Evolutionary conservation across 2,888 invertebrate genomes (phyloP).

Genomic region (Podotricha telesiphe): DNA sequence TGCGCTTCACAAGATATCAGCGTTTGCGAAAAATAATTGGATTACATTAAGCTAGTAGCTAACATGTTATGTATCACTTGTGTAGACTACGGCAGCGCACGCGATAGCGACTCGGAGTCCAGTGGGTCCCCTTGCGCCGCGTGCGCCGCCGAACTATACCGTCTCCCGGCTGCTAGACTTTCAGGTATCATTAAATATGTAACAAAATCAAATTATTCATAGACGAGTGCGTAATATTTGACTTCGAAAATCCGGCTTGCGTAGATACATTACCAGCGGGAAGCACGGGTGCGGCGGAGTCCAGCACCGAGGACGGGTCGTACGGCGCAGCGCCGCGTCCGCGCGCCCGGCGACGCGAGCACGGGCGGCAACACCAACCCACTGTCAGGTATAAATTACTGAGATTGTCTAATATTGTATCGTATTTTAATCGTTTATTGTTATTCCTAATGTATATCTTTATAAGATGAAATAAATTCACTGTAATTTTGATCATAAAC

Average conservation of each 20-base stretch:
- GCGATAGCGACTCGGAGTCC: constrained; percentile 71
- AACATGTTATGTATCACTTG: not conserved
- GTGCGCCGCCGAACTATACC: constrained; percentile 65
- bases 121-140: constrained; percentile 75
- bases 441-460: not conserved
- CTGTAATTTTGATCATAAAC: not conserved
- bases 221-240: not conserved
- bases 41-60: not conserved
- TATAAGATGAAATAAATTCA: not conserved
- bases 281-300: constrained; percentile 52
- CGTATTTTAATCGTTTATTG: too few relatives aligned
- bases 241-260: too few relatives aligned
- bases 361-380: constrained; percentile 50
- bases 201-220: not conserved
- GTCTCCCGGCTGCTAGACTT: constrained; percentile 59
- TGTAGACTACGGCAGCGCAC: constrained; percentile 55
- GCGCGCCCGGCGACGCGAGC: constrained; percentile 50
- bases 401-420: not conserved
- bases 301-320: constrained; percentile 63
- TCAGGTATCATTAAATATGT: constrained; percentile 48
- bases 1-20: not conserved
- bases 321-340: constrained; percentile 50
- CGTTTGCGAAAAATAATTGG: not conserved
- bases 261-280: constrained; percentile 58
- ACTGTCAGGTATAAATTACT: constrained; percentile 53